Evolutionary conservation across 2,113 vertebrate genomes (phyloP).

Genomic region (Hydrochoerus hydrochaeris): DNA sequence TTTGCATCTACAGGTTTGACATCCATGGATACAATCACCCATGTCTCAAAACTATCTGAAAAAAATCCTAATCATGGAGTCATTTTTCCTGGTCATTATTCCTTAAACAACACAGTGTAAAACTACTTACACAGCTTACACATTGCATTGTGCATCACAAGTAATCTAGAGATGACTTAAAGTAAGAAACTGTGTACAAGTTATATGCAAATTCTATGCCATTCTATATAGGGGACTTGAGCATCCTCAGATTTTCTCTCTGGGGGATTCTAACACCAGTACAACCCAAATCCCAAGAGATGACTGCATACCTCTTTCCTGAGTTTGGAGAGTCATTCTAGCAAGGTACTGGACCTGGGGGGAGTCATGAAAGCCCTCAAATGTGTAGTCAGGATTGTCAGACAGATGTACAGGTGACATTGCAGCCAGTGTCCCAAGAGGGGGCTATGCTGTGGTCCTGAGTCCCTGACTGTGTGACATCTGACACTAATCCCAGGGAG

Average conservation of each 20-base stretch:
- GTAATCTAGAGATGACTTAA: background rate
- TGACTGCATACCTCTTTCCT: background rate
- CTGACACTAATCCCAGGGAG: background rate
- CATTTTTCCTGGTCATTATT: background rate
- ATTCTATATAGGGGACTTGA: background rate
- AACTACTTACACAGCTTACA: background rate
- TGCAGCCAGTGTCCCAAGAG: rapidly evolving
- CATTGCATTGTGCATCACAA: background rate
- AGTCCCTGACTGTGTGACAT: rapidly evolving
- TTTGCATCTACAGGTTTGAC: too few relatives aligned
- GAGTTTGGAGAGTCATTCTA: background rate
- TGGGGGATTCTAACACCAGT: background rate
- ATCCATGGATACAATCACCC: background rate
- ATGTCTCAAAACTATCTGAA: background rate
- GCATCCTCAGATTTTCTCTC: background rate
- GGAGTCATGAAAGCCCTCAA: background rate
- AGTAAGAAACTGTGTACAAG: background rate
- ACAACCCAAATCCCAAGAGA: background rate
- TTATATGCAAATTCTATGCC: background rate
- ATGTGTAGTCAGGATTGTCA: background rate
- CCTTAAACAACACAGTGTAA: background rate
- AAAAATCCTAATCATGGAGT: background rate
- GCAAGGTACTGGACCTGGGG: background rate
- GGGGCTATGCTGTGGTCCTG: background rate
- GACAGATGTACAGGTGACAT: too few relatives aligned